Conservation (phyloP, 2,797 vertebrate species). For the Siniperca obscura region DNA sequence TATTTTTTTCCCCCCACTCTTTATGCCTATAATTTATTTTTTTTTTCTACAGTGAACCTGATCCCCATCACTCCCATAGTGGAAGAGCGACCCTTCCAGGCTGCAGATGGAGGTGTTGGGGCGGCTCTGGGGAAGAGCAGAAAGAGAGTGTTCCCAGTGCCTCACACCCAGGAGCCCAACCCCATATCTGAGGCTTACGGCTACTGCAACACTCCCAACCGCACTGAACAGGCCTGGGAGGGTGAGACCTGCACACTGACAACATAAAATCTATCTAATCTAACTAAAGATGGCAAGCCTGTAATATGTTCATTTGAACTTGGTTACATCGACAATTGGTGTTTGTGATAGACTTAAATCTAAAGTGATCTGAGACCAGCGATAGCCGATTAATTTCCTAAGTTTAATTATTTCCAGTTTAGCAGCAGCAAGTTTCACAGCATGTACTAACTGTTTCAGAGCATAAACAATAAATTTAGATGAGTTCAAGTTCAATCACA, state of each 20-base stretch:
- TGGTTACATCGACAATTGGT: not conserved
- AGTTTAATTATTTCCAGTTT: not conserved
- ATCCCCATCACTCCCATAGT: conserved; percentile 86
- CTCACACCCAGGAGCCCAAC: conserved; percentile 86
- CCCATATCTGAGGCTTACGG: conserved; percentile 90
- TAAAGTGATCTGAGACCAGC: not conserved
- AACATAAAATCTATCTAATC: not conserved
- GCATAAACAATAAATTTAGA: conserved; percentile 3
- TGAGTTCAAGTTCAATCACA: not conserved
- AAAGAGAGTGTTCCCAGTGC: conserved; percentile 91
- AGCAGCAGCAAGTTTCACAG: not conserved
- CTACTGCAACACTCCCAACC: conserved; percentile 94
- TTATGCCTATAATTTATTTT: not conserved
- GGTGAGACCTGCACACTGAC: conserved; percentile 82
- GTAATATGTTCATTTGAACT: not conserved
- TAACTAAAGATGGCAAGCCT: not conserved
- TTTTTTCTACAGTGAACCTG: conserved; percentile 86
- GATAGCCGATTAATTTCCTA: not conserved
- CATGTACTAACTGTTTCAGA: not conserved
- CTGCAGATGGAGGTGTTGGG: conserved; percentile 38
- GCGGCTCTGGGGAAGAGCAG: conserved; percentile 86
- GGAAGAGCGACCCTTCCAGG: conserved; percentile 79
- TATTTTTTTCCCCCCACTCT: not conserved
- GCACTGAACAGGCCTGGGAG: conserved; percentile 92
- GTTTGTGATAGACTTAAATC: not conserved